phyloP scores from a whole-genome alignment of 2,888 invertebrate genomes.

The Stenodera caucasica region DNA sequence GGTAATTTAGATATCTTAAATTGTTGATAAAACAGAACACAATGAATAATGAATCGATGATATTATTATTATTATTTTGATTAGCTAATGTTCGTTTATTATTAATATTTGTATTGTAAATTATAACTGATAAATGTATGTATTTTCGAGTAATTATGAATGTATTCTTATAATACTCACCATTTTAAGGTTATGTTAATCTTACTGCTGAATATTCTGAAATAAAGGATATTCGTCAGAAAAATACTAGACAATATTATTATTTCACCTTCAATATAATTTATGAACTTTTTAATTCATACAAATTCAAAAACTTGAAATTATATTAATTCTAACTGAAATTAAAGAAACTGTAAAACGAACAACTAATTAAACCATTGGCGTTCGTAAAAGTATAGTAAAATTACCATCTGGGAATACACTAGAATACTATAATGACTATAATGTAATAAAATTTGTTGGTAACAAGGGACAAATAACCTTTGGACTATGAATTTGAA shows the following conservation, averaged over 20 bases:
- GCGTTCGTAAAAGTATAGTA: background rate
- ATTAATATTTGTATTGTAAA: no score
- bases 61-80: no score
- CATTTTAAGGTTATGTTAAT: constrained; percentile 11
- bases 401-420: background rate
- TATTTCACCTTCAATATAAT: background rate
- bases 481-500: background rate
- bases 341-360: background rate
- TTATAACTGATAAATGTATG: no score
- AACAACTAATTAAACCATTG: background rate
- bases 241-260: background rate
- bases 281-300: background rate
- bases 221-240: background rate
- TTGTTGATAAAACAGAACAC: no score
- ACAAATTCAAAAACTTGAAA: background rate
- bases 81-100: no score
- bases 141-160: no score
- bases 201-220: background rate
- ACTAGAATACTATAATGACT: background rate
- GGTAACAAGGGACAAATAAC: background rate
- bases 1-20: no score
- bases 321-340: background rate
- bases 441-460: background rate
- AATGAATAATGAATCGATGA: no score
- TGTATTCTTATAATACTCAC: constrained; percentile 7